phyloP scores from a whole-genome alignment of 2,888 invertebrate species.

The Tuta absoluta region DNA sequence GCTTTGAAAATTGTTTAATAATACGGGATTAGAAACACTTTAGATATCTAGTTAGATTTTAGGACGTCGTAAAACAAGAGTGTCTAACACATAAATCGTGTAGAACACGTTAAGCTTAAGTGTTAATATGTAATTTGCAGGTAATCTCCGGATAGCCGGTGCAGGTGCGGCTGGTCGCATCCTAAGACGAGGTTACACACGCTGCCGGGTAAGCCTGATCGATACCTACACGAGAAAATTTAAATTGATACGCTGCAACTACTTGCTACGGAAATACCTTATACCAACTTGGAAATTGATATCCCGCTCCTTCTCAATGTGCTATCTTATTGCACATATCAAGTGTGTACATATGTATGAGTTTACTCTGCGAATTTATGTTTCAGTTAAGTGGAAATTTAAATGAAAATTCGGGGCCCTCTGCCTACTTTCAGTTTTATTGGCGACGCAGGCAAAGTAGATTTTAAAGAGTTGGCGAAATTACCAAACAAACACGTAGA shows the following conservation, averaged over 20 bases:
- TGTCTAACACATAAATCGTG: background rate
- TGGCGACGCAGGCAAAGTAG: conserved; percentile 13
- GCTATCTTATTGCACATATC: conserved; percentile 12
- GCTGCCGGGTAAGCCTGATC: conserved; percentile 36
- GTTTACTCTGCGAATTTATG: conserved; percentile 10
- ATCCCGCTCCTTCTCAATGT: conserved; percentile 20
- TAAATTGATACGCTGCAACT: conserved; percentile 36
- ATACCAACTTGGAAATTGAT: conserved; percentile 22
- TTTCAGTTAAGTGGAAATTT: conserved; percentile 10
- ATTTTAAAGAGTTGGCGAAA: conserved; percentile 22
- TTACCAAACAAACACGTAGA: conserved; percentile 20
- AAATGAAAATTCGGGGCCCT: conserved; percentile 10
- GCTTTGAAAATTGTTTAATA: background rate
- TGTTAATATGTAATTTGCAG: conserved; percentile 22
- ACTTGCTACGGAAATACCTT: conserved; percentile 21
- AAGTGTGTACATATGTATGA: background rate
- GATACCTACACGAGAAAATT: conserved; percentile 39
- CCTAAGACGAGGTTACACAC: conserved; percentile 33
- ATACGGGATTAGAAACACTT: conserved; percentile 1
- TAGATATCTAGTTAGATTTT: conserved; percentile 1
- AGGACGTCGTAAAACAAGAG: conserved; percentile 1
- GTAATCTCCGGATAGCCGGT: conserved; percentile 14
- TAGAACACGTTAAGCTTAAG: conserved; percentile 17
- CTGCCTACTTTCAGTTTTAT: conserved; percentile 10
- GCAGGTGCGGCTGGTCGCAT: conserved; percentile 10